Conservation (phyloP, 2,113 vertebrate genomes). For the Datnioides undecimradiatus region DNA sequence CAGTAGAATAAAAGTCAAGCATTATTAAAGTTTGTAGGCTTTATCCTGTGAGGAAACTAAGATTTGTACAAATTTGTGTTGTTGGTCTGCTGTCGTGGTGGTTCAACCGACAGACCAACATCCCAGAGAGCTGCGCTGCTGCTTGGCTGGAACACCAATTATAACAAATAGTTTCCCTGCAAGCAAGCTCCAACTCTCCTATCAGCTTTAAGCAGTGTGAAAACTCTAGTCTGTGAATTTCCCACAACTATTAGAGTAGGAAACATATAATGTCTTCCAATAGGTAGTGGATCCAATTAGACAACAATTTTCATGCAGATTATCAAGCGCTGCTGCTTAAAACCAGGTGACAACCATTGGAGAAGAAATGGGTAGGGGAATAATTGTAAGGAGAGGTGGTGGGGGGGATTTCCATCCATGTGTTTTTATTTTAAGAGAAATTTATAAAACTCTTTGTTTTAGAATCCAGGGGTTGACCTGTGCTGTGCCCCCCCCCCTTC, state of each 20-base stretch:
- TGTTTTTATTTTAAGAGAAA: slow-evolving; percentile 79
- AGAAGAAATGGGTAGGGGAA: slow-evolving; percentile 18
- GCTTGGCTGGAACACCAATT: slow-evolving; percentile 18
- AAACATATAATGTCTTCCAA: slow-evolving; percentile 53
- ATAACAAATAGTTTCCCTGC: slow-evolving; percentile 9
- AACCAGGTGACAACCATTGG: slow-evolving; percentile 59
- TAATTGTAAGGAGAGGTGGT: neutral
- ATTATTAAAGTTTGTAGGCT: too few relatives aligned
- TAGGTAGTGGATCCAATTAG: slow-evolving; percentile 67
- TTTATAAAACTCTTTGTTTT: slow-evolving; percentile 79
- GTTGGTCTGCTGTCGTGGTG: neutral
- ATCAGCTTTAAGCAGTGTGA: slow-evolving; percentile 17
- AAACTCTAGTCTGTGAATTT: slow-evolving; percentile 43
- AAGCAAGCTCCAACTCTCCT: neutral
- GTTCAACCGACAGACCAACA: neutral
- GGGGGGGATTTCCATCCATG: slow-evolving; percentile 59
- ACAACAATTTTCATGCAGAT: slow-evolving; percentile 63
- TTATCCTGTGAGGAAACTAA: neutral
- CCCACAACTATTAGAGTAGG: slow-evolving; percentile 53
- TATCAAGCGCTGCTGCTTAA: slow-evolving; percentile 47
- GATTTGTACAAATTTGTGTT: neutral
- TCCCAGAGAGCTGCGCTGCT: neutral
- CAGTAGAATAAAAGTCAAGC: neutral
- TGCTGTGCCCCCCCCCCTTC: slow-evolving; percentile 32
- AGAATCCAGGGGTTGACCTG: slow-evolving; percentile 67